These are phyloP conservation scores for Gymnobelideus leadbeateri DNA, from an alignment of 2,113 vertebrate genomes.

Conservation along the genomic window DNA sequence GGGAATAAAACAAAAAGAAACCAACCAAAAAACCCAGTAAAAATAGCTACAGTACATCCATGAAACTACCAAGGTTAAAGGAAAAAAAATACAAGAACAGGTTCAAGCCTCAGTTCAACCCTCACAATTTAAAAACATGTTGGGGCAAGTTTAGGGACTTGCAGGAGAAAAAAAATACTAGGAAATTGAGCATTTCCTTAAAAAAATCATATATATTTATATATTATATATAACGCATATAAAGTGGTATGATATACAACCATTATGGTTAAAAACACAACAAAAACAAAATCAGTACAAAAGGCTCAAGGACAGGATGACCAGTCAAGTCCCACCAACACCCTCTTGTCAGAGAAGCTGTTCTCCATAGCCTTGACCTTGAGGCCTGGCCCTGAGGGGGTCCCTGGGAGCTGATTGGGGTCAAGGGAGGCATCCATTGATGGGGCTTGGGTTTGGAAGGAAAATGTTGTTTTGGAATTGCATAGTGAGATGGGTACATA, in stretches of 20 bases:
- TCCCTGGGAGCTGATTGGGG: background rate
- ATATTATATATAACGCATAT: conserved; percentile 77
- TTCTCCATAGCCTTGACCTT: background rate
- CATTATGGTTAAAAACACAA: conserved; percentile 77
- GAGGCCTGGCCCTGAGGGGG: background rate
- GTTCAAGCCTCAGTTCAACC: conserved; percentile 80
- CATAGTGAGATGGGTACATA: conserved; percentile 83
- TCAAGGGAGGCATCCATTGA: conserved; percentile 51
- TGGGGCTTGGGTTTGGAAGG: conserved; percentile 50
- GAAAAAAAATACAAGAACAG: conserved; percentile 73
- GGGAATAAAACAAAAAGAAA: conserved; percentile 74
- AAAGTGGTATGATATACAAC: conserved; percentile 81
- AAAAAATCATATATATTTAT: conserved; percentile 80
- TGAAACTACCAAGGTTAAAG: conserved; percentile 82
- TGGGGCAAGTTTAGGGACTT: conserved; percentile 78
- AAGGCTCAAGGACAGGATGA: conserved; percentile 73
- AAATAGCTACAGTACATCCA: conserved; percentile 86
- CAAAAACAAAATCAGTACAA: conserved; percentile 65
- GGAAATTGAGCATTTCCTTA: conserved; percentile 75
- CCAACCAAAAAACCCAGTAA: conserved; percentile 83
- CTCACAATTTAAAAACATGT: conserved; percentile 86
- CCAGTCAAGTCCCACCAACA: conserved; percentile 76
- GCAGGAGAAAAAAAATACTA: conserved; percentile 60
- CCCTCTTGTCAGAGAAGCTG: conserved; percentile 53
- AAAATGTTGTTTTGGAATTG: conserved; percentile 78